Evolutionary conservation across 2,797 vertebrate genomes (phyloP).

Genomic region (Lepidocolaptes lacrymiger): DNA sequence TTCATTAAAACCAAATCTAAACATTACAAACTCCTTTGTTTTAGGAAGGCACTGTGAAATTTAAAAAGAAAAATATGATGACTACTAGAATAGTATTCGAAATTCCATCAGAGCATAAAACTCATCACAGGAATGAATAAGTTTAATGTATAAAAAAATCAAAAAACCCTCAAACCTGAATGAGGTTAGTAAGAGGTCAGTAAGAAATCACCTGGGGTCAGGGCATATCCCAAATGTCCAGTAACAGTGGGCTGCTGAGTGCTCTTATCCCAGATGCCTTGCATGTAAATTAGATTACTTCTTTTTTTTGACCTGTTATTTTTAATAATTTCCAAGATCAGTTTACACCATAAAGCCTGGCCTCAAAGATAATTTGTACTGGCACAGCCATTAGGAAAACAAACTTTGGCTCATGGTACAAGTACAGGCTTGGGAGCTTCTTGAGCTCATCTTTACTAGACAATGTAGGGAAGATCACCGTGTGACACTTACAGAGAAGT

Average conservation of each 20-base stretch:
- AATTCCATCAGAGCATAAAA: not conserved
- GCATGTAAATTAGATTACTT: not conserved
- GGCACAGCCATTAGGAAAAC: not conserved
- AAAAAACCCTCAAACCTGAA: not conserved
- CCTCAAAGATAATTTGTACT: not conserved
- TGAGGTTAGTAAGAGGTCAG: not conserved
- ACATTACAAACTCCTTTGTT: not conserved
- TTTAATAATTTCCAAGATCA: not conserved
- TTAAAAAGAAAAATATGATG: not conserved
- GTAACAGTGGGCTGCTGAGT: not conserved
- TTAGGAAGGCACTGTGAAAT: not conserved
- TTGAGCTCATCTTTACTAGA: not conserved
- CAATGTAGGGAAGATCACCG: not conserved
- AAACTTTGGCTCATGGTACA: not conserved
- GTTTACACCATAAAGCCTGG: not conserved
- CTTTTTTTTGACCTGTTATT: not conserved
- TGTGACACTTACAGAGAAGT: not conserved
- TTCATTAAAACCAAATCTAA: not conserved
- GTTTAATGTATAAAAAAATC: not conserved
- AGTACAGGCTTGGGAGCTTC: not conserved
- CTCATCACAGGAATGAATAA: not conserved
- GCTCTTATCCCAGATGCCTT: not conserved
- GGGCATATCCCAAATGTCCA: not conserved
- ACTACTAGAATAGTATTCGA: not conserved
- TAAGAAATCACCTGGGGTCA: not conserved